Evolutionary conservation across 2,797 vertebrate genomes (phyloP).

Genomic region (Parambassis ranga): DNA sequence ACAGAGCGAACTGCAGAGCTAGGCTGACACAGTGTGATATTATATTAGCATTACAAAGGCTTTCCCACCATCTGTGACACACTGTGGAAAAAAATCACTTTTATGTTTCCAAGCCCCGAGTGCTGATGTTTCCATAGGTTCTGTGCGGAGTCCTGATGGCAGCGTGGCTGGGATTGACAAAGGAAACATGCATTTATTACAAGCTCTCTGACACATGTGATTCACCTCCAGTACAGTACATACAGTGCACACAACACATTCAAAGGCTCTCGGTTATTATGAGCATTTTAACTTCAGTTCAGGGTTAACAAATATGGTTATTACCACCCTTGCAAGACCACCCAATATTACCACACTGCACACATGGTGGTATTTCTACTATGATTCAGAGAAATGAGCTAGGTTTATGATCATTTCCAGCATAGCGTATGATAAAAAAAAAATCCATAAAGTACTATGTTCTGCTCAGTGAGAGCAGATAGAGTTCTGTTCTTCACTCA

Average conservation of each 20-base stretch:
- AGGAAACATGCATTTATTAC: conserved; percentile 57
- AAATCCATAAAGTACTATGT: conserved; percentile 53
- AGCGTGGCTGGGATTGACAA: conserved; percentile 57
- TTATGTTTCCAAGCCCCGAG: conserved; percentile 67
- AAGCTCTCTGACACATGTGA: conserved; percentile 38
- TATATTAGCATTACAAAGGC: conserved; percentile 87
- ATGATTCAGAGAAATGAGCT: conserved; percentile 38
- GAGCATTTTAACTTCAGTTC: conserved; percentile 33
- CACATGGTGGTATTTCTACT: conserved; percentile 14
- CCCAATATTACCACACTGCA: conserved; percentile 9
- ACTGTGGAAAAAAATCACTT: conserved; percentile 70
- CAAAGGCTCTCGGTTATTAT: conserved; percentile 9
- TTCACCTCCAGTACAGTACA: conserved; percentile 43
- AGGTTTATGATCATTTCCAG: conserved; percentile 50
- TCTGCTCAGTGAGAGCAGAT: conserved; percentile 59
- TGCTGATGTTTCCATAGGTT: conserved; percentile 79
- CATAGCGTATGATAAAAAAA: conserved; percentile 30
- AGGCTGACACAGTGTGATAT: conserved; percentile 83
- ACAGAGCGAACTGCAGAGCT: conserved; percentile 73
- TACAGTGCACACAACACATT: not conserved
- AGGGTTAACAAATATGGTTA: conserved; percentile 34
- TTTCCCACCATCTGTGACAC: conserved; percentile 84
- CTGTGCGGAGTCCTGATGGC: conserved; percentile 50
- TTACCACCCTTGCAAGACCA: conserved; percentile 16
- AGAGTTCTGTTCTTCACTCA: conserved; percentile 69